phyloP scores from a whole-genome alignment of 64 coral and sea anemone species.

The Hydrozoanthus tunicans region DNA sequence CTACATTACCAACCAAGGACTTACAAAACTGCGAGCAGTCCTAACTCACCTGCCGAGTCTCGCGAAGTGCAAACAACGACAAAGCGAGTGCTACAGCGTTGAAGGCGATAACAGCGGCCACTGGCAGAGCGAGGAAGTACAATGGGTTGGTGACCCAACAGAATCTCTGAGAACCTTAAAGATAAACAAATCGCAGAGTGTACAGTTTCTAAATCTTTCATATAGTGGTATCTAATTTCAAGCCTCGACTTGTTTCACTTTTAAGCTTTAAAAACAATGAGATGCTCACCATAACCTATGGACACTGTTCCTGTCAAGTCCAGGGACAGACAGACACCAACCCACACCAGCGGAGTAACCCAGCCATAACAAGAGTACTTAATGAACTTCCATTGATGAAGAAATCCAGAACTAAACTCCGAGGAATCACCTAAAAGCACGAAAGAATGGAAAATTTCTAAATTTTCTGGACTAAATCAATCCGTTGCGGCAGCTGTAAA shows the following conservation, averaged over 20 bases:
- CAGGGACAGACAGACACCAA: conserved; percentile 28
- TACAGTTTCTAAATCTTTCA: no score
- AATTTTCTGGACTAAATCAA: no score
- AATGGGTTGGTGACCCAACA: conserved; percentile 20
- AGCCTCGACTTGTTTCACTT: no score
- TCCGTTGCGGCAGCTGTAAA: no score
- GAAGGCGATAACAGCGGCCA: not conserved
- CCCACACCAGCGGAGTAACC: conserved; percentile 12
- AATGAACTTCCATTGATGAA: not conserved
- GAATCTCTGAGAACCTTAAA: not conserved
- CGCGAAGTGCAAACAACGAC: not conserved
- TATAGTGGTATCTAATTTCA: no score
- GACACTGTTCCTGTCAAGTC: not conserved
- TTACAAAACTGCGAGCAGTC: no score
- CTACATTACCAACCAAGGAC: no score
- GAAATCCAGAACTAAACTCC: not conserved
- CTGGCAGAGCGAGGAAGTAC: conserved; percentile 10
- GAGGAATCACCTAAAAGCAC: no score
- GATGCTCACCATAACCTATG: conserved; percentile 29
- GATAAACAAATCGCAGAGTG: not conserved
- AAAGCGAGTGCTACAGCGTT: not conserved
- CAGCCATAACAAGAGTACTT: conserved; percentile 28
- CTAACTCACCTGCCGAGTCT: not conserved
- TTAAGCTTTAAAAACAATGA: not conserved
- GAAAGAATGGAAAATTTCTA: no score